Conservation (phyloP, 2,113 vertebrate species). For the Pseudorectes ferrugineus region DNA sequence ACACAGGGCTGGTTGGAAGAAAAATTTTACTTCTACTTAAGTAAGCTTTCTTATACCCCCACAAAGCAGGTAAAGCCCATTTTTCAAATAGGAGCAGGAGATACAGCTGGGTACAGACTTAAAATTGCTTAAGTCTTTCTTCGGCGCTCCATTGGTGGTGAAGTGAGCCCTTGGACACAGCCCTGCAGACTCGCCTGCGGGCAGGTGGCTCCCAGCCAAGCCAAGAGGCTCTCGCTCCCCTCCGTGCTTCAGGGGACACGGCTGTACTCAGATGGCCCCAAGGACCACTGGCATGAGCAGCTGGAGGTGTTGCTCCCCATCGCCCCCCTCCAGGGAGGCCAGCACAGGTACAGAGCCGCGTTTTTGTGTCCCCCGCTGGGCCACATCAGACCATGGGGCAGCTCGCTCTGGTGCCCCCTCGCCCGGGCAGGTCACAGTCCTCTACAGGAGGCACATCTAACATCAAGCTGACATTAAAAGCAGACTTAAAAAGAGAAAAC, state of each 20-base stretch:
- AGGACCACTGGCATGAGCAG: not conserved
- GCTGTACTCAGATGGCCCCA: not conserved
- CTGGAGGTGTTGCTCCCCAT: not conserved
- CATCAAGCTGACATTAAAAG: not conserved
- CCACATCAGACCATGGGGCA: not conserved
- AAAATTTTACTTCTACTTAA: not conserved
- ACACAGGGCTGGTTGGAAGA: not conserved
- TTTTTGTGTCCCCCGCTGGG: accelerated
- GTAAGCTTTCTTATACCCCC: not conserved
- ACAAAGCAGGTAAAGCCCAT: not conserved
- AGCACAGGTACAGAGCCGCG: not conserved
- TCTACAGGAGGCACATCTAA: not conserved
- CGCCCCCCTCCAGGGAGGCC: not conserved
- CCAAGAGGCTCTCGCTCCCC: not conserved
- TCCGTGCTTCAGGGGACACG: not conserved
- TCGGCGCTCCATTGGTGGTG: not conserved
- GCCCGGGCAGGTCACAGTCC: not conserved
- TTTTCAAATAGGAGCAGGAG: not conserved
- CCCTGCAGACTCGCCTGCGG: accelerated
- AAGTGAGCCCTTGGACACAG: not conserved
- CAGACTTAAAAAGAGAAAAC: conserved; percentile 18
- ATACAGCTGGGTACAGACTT: not conserved
- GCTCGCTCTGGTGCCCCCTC: accelerated
- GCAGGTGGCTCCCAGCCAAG: not conserved
- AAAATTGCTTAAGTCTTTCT: not conserved